Conservation (phyloP, 2,888 invertebrate species). For the Bellardia pandia region DNA sequence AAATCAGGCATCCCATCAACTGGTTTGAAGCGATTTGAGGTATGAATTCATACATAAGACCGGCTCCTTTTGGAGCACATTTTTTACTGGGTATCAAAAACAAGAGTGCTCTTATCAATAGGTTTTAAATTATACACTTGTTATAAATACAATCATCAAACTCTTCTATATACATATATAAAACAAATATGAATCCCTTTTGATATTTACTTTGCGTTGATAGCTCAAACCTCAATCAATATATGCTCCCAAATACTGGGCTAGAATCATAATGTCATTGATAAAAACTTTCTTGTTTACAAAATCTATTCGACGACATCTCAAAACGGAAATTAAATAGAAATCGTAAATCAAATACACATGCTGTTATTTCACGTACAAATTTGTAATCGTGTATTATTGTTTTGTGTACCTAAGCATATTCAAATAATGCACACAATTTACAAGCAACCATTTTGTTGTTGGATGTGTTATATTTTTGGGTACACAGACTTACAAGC, state of each 20-base stretch:
- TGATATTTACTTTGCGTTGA: no score
- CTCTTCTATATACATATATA: no score
- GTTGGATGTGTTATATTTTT: slow-evolving; percentile 3
- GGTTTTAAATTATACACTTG: no score
- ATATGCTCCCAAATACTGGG: neutral
- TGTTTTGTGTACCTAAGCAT: neutral
- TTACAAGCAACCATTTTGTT: neutral
- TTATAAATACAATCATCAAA: no score
- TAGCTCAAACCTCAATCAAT: neutral
- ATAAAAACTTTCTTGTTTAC: neutral
- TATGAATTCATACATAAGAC: no score
- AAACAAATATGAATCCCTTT: no score
- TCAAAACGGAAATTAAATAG: slow-evolving; percentile 29
- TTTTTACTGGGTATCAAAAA: no score
- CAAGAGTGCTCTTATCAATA: no score
- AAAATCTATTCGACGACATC: slow-evolving; percentile 19
- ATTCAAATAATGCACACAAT: neutral
- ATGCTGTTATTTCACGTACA: neutral
- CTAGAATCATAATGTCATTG: neutral
- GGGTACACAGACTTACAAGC: slow-evolving; percentile 9
- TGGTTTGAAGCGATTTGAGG: no score
- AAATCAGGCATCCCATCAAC: no score
- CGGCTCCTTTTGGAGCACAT: no score
- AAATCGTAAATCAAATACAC: neutral
- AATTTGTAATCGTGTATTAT: neutral